Conservation (phyloP, 1,140 invertebrate species). For the Portunus trituberculatus region DNA sequence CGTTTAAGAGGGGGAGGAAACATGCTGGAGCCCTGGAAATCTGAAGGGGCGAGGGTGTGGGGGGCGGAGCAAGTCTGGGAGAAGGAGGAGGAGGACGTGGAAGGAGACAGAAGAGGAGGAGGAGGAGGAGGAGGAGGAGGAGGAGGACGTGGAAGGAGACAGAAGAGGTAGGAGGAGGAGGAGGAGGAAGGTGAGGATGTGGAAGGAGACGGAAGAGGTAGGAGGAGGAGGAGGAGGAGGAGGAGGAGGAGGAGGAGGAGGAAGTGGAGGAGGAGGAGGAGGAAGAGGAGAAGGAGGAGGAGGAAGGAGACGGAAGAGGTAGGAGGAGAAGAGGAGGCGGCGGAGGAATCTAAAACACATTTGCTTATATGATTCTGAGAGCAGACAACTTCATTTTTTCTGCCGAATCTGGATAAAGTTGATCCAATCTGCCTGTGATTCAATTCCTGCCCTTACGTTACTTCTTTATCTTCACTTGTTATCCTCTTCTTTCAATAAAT, state of each 20-base stretch:
- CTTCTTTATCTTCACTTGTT: too few relatives aligned
- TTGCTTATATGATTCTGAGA: too few relatives aligned
- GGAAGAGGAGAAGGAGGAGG: background rate
- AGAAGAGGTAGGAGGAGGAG: background rate
- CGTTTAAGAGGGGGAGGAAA: background rate
- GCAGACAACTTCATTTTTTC: too few relatives aligned
- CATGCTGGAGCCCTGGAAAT: background rate
- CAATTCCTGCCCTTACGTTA: too few relatives aligned
- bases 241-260: background rate
- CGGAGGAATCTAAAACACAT: background rate
- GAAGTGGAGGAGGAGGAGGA: background rate
- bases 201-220: background rate
- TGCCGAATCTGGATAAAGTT: too few relatives aligned
- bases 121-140: background rate
- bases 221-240: background rate
- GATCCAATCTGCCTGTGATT: too few relatives aligned
- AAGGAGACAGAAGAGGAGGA: background rate
- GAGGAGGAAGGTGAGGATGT: background rate
- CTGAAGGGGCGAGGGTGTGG: background rate
- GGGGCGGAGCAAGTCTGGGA: background rate
- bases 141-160: background rate
- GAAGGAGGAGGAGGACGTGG: background rate
- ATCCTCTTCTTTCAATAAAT: too few relatives aligned
- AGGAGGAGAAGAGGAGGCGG: background rate
- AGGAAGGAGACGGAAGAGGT: background rate